Base-by-base conservation (phyloP, 2,113 vertebrate genomes). In the Notechis scutatus region DNA sequence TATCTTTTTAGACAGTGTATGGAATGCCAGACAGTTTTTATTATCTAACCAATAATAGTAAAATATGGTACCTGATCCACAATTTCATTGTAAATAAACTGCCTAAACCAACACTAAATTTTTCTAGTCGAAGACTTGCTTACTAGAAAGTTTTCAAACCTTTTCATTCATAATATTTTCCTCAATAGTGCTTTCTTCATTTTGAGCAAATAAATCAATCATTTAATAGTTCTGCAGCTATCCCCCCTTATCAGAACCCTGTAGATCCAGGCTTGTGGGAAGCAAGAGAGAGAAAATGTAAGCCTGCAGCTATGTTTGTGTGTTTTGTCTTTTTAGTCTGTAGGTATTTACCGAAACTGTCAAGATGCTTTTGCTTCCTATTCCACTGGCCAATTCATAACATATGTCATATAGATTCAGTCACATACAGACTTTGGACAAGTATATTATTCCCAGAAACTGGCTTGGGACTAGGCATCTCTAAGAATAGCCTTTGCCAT, bases 11-110 rank as follows among this genome's bases (percentile, higher is more conserved):
- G n/a, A 85, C 29, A 88, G 90, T 52, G 45, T 88, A 54, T 81
- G 29, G 47, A 56, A 91, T 89, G 93, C 88, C 89, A 59, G 86
- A 64, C 93, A 91, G 39, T 29, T 93, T 54, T 52, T 93, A 87
- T 61, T 61, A 42, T 50, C 85, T 21, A 23, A n/a, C 57, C 88
- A 39, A 45, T 50, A 74, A 12, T 57, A 39, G 69, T 39, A 20
- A 45, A 50, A 20, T 64, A 11, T 23, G 8, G 21, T 64, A 88
- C 39, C 61, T 91, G 90, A 88, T 57, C 85, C 61, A 81, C 61
- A 45, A 18, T 21, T 57, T 56, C 34, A 81, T 54, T 86, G 69
- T 42, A 47, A 81, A 64, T 26, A 91, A 45, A 24, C 29, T 59
- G 54, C n/a, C 90, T 89, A 55, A 88, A 42, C 90, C 86, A 93